phyloP scores from a whole-genome alignment of 2,113 vertebrate species.

The Varanus komodoensis region DNA sequence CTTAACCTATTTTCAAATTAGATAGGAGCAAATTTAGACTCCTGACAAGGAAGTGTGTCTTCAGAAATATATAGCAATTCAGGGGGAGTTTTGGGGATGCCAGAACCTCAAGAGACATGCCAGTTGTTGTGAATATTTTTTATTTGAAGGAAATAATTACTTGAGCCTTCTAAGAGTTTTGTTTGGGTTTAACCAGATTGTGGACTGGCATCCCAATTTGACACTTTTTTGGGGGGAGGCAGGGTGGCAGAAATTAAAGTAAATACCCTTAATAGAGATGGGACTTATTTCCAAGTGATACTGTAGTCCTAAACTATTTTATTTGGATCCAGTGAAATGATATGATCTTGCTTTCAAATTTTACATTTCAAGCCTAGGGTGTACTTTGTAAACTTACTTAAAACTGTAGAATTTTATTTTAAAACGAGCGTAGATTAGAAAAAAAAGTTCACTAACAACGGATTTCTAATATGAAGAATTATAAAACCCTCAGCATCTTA shows the following conservation, averaged over 20 bases:
- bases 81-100: background rate
- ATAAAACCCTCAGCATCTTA: background rate
- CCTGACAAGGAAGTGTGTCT: background rate
- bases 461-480: background rate
- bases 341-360: background rate
- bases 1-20: background rate
- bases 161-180: background rate
- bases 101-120: background rate
- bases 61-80: background rate
- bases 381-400: background rate
- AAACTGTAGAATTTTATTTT: background rate
- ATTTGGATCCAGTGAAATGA: background rate
- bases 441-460: background rate
- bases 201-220: background rate
- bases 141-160: background rate
- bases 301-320: background rate
- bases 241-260: background rate
- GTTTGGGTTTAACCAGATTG: background rate
- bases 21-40: background rate
- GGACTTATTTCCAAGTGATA: background rate
- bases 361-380: background rate
- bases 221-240: background rate
- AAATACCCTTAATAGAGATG: background rate
- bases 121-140: background rate
- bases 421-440: background rate